Percentiles rank a stretch among this genome's conserved stretches.
phyloP scores from a whole-genome alignment of 2,888 invertebrate genomes.

The Protonemura montana region DNA sequence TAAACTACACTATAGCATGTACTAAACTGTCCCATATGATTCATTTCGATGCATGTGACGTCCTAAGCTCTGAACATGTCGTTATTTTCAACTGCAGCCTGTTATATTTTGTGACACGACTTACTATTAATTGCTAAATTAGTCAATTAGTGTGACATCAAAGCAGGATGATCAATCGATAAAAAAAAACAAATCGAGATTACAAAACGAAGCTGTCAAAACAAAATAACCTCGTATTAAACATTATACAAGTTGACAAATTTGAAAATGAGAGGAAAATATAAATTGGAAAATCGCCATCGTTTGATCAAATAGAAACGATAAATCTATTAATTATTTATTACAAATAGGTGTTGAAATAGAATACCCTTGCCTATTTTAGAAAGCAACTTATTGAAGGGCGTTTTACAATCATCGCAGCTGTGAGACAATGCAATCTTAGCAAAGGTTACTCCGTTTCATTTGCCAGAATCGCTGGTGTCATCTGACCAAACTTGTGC shows the following conservation, averaged over 20 bases:
- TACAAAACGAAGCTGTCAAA: too few species aligned
- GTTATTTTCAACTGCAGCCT: background rate
- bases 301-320: too few species aligned
- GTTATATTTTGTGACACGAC: background rate
- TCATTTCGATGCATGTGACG: background rate
- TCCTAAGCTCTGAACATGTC: background rate
- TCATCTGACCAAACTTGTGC: background rate
- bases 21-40: background rate
- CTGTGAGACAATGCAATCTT: too few species aligned
- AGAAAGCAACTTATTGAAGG: too few species aligned
- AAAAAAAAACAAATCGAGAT: background rate
- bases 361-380: too few species aligned
- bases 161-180: background rate
- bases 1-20: background rate
- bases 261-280: too few species aligned
- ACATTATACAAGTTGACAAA: too few species aligned
- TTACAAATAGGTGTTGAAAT: too few species aligned
- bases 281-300: too few species aligned
- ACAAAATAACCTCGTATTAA: too few species aligned
- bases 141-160: background rate
- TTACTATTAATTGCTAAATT: background rate
- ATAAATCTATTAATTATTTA: too few species aligned
- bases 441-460: background rate
- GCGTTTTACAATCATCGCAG: too few species aligned
- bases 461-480: background rate